Evolutionary conservation across 1,140 invertebrate genomes (phyloP).

Genomic region (Drosophila sucinea): DNA sequence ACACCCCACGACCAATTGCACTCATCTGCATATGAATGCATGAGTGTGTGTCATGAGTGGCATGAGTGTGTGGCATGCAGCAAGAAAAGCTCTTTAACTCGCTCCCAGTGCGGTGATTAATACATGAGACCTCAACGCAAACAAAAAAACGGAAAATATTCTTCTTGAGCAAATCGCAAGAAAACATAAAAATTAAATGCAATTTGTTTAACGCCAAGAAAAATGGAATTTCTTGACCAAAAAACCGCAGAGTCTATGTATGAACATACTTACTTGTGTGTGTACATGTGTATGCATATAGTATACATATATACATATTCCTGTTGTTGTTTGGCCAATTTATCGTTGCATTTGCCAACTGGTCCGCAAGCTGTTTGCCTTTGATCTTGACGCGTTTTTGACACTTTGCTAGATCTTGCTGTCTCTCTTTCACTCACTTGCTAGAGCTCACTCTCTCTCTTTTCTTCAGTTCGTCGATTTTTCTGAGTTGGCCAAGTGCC

Average conservation of each 20-base stretch:
- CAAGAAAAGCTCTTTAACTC: neutral
- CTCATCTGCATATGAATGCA: constrained; percentile 29
- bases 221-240: neutral
- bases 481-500: constrained; percentile 22
- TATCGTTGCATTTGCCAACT: constrained; percentile 77
- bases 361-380: constrained; percentile 70
- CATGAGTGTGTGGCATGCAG: constrained; percentile 1
- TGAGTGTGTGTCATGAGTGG: neutral
- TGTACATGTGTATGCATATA: neutral
- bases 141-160: neutral
- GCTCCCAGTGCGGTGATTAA: neutral
- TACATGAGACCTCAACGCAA: neutral
- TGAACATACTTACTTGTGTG: neutral
- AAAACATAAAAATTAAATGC: constrained; percentile 3
- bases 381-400: constrained; percentile 81
- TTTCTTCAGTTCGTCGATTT: constrained; percentile 48
- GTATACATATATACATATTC: constrained; percentile 1
- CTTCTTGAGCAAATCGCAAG: neutral
- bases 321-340: constrained; percentile 64
- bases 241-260: neutral
- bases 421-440: constrained; percentile 26
- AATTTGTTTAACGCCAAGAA: constrained; percentile 8
- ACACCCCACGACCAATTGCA: constrained; percentile 31
- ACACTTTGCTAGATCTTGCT: constrained; percentile 58
- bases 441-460: neutral